These are phyloP conservation scores for Redunca redunca DNA, from an alignment of 2,113 vertebrate genomes.

Conservation along the genomic window DNA sequence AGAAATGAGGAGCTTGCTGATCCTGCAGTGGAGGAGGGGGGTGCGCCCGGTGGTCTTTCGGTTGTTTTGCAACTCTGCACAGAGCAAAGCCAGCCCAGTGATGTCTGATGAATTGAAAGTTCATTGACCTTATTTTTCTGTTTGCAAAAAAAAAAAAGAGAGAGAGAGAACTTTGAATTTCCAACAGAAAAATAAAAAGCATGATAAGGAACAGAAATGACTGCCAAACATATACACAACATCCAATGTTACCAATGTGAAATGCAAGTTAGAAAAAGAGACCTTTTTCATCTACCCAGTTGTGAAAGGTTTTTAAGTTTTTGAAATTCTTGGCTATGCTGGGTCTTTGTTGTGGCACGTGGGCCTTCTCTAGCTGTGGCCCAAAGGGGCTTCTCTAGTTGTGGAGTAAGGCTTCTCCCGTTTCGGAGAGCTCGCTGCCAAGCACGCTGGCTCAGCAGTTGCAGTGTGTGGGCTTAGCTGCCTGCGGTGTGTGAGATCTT, in stretches of 20 bases:
- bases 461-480: fast-evolving
- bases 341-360: background rate
- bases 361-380: background rate
- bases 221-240: fast-evolving
- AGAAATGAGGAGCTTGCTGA: background rate
- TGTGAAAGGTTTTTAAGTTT: background rate
- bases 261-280: background rate
- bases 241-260: background rate
- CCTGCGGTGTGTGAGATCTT: background rate
- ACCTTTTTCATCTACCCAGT: background rate
- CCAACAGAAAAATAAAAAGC: background rate
- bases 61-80: fast-evolving
- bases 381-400: background rate
- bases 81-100: background rate
- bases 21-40: fast-evolving
- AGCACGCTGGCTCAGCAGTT: background rate
- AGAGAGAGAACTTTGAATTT: background rate
- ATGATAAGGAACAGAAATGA: background rate
- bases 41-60: background rate
- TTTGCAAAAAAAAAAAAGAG: background rate
- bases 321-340: background rate
- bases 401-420: background rate
- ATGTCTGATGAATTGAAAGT: background rate
- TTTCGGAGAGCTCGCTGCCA: background rate
- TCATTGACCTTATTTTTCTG: background rate